Evolutionary conservation across 1,140 invertebrate genomes (phyloP).

Genomic region (Hylaeus anthracinus): DNA sequence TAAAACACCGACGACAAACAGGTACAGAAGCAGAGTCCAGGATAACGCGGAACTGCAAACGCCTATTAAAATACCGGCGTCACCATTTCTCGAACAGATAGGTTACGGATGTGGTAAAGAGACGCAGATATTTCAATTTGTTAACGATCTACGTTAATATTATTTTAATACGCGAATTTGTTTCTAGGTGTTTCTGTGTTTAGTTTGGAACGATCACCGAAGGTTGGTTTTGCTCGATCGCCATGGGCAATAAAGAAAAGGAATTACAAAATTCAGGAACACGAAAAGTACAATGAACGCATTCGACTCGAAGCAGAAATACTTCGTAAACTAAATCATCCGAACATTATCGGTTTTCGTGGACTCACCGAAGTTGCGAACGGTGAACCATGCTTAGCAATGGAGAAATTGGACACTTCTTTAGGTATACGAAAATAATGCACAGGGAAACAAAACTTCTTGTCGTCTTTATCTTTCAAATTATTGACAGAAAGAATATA

Average conservation of each 20-base stretch:
- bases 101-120: slow-evolving; percentile 88
- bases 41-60: slow-evolving; percentile 68
- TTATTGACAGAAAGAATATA: not conserved
- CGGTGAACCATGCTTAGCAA: slow-evolving; percentile 85
- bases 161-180: slow-evolving; percentile 20
- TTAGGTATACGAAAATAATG: slow-evolving; percentile 75
- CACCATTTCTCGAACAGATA: slow-evolving; percentile 86
- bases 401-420: slow-evolving; percentile 86
- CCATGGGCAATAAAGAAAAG: slow-evolving; percentile 92
- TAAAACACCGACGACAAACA: slow-evolving; percentile 70
- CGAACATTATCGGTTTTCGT: slow-evolving; percentile 92
- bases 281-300: slow-evolving; percentile 79
- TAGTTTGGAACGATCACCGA: slow-evolving; percentile 87
- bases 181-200: slow-evolving; percentile 88
- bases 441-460: not conserved
- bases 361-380: slow-evolving; percentile 84
- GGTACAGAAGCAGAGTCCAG: slow-evolving; percentile 53
- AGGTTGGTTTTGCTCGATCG: slow-evolving; percentile 84
- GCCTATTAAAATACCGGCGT: slow-evolving; percentile 84
- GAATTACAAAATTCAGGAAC: slow-evolving; percentile 75
- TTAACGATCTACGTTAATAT: not conserved
- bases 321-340: slow-evolving; percentile 87
- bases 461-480: not conserved
- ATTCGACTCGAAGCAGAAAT: slow-evolving; percentile 87
- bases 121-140: not conserved